Evolutionary conservation across 2,113 vertebrate genomes (phyloP), one percentile per base, ranked within the genome.

Genomic region (Prietella phreatophila): DNA sequence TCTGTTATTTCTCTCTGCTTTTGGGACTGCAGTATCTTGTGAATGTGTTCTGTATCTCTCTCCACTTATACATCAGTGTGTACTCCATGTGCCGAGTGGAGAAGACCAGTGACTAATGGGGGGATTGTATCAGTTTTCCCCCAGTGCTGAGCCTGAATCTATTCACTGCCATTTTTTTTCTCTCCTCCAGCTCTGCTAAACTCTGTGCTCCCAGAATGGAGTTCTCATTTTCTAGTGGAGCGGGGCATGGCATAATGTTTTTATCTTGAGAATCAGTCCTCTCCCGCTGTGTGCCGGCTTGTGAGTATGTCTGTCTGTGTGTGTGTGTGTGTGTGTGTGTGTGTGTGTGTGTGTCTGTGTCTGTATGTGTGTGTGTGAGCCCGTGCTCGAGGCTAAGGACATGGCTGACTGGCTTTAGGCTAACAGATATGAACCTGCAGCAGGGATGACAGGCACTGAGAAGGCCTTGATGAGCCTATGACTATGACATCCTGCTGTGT

Each of bases 381-480:
- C 69, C 27, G 15, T 27, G 80, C 86, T 84, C 4, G 27, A 79
- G 81, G 89, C 60, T 73, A 93, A 86, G 91, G 93, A 93, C 93
- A 93, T 92, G 93, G 93, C 91, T 93, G 93, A 92, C 93, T 94
- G 93, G 90, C 91, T 92, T 92, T 83, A 53, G 92, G 91, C 91
- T 92, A 94, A 95, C 93, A 93, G 94, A 94, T 94, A 93, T 93
- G 92, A 92, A 92, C 92, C 85, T 92, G 89, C 90, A 93, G 92
- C 91, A 88, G 86, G 86, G 87, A 91, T 93, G 94, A 95, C 94
- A 95, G 94, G 91, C 93, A 93, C 93, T 95, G 93, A 95, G 93
- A 92, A 78, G 92, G 89, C 92, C 91, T 91, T 95, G 94, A 95
- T 94, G 95, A 94, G 93, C 92, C 92, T 90, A 92, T 94, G 94